Base-by-base conservation (phyloP, 2,113 vertebrate species). In the Pluvianellus socialis region DNA sequence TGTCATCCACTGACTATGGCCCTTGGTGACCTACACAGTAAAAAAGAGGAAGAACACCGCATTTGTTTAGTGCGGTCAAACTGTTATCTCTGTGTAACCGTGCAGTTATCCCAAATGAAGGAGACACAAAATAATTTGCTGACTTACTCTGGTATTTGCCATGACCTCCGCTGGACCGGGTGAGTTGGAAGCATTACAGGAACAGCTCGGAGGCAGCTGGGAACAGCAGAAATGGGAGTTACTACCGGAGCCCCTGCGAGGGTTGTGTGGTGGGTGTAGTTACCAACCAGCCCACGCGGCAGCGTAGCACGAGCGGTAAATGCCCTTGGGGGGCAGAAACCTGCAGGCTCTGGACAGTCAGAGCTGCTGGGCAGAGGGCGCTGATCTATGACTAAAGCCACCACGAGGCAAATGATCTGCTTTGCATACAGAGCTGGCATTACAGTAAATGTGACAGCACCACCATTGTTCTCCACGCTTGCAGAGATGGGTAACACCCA, bases 131-230 rank as follows among this genome's bases (percentile, higher is more conserved):
- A 1, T 7, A 2, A 16, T 7, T 14, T 32, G 33, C 33, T 44
- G 49, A 33, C 86, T 86, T 32, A 35, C 53, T 6, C 3, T 13
- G 26, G 24, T 13, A 28, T 18, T 27, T n/a, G 76, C 81, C 23
- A 1, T 12, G 40, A 20, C 19, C 45, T 33, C 53, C 8, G 49
- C 65, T 16, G 45, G 52, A 26, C 55, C 5, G 1, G 21, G 4
- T 23, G 1, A 2, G 7, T 1, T 4, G 47, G 28, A 8, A 45
- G 32, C 21, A 3, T 2, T 1, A 4, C 26, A 3, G 47, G 22
- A 5, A 10, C 11, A 1, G 19, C 32, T 17, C 1, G 0, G 23
- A 12, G 1, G 8, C 15, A 23, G 62, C 81, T 85, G 3, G 4
- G 1, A 17, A 10, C 12, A 79, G 65, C 9, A 79, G 77, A 35